phyloP scores from a whole-genome alignment of 2,113 vertebrate species.

The Egretta garzetta region DNA sequence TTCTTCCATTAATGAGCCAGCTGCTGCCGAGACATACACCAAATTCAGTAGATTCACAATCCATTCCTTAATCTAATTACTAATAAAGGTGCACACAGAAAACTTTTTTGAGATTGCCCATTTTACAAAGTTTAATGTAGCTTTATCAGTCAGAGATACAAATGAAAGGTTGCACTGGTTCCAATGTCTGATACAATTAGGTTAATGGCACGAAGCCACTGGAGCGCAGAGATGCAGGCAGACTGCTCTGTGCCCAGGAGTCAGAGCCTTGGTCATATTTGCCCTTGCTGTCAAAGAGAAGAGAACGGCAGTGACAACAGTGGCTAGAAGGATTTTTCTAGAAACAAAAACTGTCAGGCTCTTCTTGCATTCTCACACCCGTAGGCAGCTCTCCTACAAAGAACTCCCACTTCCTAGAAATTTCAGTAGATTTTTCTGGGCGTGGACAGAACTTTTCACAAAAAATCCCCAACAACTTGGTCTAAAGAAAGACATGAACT shows the following conservation, averaged over 20 bases:
- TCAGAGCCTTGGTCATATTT: neutral
- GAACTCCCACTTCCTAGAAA: neutral
- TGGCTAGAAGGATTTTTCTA: conserved; percentile 11
- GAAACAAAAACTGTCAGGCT: conserved; percentile 45
- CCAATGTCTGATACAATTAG: conserved; percentile 33
- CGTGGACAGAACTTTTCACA: neutral
- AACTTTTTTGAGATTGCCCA: neutral
- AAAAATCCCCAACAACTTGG: neutral
- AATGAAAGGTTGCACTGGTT: conserved; percentile 1
- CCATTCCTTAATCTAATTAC: neutral
- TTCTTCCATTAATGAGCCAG: neutral
- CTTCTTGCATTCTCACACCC: neutral
- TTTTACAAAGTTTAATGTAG: neutral
- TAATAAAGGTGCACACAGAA: neutral
- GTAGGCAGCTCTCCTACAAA: neutral
- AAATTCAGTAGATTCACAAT: neutral
- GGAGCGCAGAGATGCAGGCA: conserved; percentile 26
- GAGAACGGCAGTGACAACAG: conserved; percentile 9
- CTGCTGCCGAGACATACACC: neutral
- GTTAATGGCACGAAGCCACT: conserved; percentile 20
- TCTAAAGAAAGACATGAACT: neutral
- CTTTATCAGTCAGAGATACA: neutral
- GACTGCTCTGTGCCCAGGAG: conserved; percentile 46
- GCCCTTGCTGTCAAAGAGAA: conserved; percentile 44
- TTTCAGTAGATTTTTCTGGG: neutral